Evolutionary conservation across 2,888 invertebrate genomes (phyloP), one percentile per base, ranked within the genome.

Genomic region (Plutella xylostella): DNA sequence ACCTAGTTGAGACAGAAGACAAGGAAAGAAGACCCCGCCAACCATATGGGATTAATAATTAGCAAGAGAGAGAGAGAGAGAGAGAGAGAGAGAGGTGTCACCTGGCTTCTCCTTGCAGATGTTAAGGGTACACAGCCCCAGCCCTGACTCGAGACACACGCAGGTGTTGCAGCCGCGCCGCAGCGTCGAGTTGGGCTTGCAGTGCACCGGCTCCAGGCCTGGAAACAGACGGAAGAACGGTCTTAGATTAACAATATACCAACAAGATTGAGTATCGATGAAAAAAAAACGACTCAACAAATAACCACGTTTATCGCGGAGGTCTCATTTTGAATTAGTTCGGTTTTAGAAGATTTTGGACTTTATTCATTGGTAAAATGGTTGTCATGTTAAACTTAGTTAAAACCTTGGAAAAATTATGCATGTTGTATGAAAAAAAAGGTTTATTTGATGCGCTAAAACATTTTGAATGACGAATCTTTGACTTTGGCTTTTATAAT

Each of bases 111-210:
- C 15, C 9, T 46, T 31, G 44, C 82, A 82, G 42, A 50, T 49
- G 40, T 60, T 61, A 42, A 70, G 52, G 0, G 84, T 80, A 55
- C 86, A 86, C 14, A 77, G 65, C 1, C 68, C 76, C 4, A 66
- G 56, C 5, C 86, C 82, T 25, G 71, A 72, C 3, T 69, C 60
- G 7, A 76, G 67, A 50, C 87, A 87, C 17, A 67, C 60, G 56
- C 87, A 87, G 1, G 67, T 74, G 60, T 86, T 86, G 61, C 86
- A 86, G 43, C 79, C 84, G 14, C 72, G 60, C 48, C 58, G 56
- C 56, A 85, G 84, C 19, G 69, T 68, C 17, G 82, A 76, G 52
- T 72, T 68, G 1, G 85, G 80, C 47, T 78, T 78, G 57, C 86
- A 86, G 15, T 54, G 54, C 7, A 63, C 53, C 1, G 73, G 74